A percentile compares a stretch with the other conserved stretches of the same genome.
Conservation (phyloP, 2,888 invertebrate genomes). For the Drosophila eohydei region DNA sequence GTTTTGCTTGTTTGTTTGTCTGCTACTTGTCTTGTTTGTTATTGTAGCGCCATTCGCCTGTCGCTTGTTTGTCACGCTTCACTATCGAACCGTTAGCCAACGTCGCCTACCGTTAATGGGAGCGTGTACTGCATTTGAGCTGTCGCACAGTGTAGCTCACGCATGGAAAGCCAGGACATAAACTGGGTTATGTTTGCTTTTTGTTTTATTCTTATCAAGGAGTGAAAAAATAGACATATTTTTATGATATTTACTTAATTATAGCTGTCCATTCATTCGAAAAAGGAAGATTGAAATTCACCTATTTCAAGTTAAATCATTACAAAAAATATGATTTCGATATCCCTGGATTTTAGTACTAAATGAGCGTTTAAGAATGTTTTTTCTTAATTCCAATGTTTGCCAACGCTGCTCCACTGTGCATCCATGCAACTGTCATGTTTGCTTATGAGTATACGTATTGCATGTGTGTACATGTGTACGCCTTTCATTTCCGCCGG, state of each 20-base stretch:
- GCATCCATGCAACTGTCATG: conserved; percentile 50
- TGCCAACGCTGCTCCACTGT: conserved; percentile 13
- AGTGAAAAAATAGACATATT: background rate
- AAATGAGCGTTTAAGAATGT: background rate
- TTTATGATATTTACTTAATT: background rate
- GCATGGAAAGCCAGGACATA: background rate
- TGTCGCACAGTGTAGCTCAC: conserved; percentile 15
- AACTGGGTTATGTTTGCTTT: background rate
- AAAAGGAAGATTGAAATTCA: background rate
- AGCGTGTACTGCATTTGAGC: conserved; percentile 44
- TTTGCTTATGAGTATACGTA: conserved; percentile 52
- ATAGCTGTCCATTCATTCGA: background rate
- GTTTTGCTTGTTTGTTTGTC: conserved; percentile 18
- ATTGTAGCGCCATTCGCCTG: conserved; percentile 39
- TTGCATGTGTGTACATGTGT: conserved; percentile 22
- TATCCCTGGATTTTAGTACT: background rate
- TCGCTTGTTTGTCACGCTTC: conserved; percentile 75
- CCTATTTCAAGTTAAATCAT: background rate
- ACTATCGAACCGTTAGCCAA: conserved; percentile 58
- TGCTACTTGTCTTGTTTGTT: conserved; percentile 43
- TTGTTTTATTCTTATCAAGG: background rate
- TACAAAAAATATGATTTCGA: background rate
- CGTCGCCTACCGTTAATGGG: conserved; percentile 68
- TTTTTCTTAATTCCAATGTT: background rate
- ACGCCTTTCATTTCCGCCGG: conserved; percentile 56